These are phyloP conservation scores for Himalopsyche tibetana DNA, from an alignment of 2,888 invertebrate species.

Conservation along the genomic window DNA sequence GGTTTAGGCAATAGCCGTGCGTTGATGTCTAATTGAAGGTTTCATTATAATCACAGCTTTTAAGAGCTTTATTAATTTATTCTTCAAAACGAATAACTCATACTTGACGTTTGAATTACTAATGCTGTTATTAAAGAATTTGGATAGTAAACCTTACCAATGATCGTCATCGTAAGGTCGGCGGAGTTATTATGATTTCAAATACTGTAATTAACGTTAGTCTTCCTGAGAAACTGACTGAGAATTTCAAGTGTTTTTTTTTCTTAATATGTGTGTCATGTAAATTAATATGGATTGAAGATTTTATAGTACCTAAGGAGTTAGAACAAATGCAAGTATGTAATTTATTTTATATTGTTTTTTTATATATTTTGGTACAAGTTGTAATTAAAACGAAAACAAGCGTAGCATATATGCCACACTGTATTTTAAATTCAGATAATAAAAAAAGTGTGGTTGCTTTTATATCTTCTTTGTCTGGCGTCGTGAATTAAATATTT, in stretches of 20 bases:
- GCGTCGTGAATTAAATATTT: no score
- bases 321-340: no score
- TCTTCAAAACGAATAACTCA: background rate
- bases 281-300: background rate
- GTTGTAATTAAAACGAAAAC: no score
- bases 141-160: background rate
- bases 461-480: no score
- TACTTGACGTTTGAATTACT: background rate
- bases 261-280: background rate
- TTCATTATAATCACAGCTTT: background rate
- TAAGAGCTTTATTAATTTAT: background rate
- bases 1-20: background rate
- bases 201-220: background rate
- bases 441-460: no score
- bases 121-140: background rate
- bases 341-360: no score
- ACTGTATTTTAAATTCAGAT: no score
- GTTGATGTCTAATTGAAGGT: slow-evolving; percentile 35
- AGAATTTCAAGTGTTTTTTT: background rate
- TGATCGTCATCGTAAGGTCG: background rate
- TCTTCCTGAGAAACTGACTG: background rate
- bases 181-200: background rate
- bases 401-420: no score
- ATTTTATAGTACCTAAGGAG: no score
- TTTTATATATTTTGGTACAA: no score